Evolutionary conservation across 2,113 vertebrate species (phyloP), one percentile per base, ranked within the genome.

Genomic region (Lamprotornis superbus): DNA sequence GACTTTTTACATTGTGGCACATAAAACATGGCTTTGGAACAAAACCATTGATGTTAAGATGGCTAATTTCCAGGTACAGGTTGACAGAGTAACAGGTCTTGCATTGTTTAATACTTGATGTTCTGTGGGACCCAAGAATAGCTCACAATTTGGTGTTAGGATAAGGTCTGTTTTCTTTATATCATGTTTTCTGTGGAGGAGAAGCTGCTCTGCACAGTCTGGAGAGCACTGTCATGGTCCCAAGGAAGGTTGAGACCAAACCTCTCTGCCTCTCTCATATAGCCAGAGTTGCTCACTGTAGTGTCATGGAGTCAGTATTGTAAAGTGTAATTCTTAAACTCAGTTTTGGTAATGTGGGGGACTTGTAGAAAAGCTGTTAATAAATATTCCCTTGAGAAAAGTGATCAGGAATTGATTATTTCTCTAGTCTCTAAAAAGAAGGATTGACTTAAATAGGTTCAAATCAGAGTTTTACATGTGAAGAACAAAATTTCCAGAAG

Each of bases 391-490:
- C 15, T 31, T 77, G 35, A 73, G 31, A 44, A 19, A 47, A 44
- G 7, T 27, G 11, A 35, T 67, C 16, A n/a, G 55, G 37, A 76
- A 22, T 16, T 80, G 33, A 33, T 82, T 1, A 0, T 73, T 46
- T 74, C 3, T 49, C 11, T 56, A 47, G 31, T 24, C 14, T 33
- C 12, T 69, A 16, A 68, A 79, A 73, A 37, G 23, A 13, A 50
- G 4, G 15, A 52, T 80, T 77, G 18, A 39, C 18, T 50, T 60
- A 63, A 56, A 30, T 50, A 30, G 9, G 7, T 60, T 89, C 2
- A 4, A 60, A 47, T 42, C 2, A 8, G 24, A 25, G 11, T 68
- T 86, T 28, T 50, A 50, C 15, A 3, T 1, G 1, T 3, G 1
- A 90, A 65, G n/a, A 60, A 28, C 15, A 67, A 87, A 42, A 39